Conservation (phyloP, 1,140 invertebrate genomes). For the Calephelis nemesis region DNA sequence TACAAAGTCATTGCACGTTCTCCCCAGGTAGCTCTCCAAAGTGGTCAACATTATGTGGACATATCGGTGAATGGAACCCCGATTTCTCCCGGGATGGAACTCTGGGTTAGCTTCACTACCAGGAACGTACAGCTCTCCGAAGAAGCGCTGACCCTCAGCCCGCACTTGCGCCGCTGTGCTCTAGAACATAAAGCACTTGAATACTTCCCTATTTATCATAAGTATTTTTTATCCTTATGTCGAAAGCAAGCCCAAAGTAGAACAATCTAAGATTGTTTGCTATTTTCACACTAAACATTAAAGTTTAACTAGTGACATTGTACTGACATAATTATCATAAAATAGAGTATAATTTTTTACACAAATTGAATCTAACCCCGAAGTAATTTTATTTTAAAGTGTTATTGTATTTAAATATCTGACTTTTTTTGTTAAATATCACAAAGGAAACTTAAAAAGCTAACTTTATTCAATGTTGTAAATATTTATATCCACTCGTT, state of each 20-base stretch:
- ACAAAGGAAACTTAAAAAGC: no score
- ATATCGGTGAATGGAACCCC: slow-evolving; percentile 46
- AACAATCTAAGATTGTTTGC: no score
- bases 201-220: slow-evolving; percentile 51
- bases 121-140: slow-evolving; percentile 33
- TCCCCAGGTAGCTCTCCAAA: slow-evolving; percentile 16
- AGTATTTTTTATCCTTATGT: slow-evolving; percentile 33
- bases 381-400: no score
- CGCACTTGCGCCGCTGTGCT: slow-evolving; percentile 37
- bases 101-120: slow-evolving; percentile 35
- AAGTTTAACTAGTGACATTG: no score
- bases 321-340: no score
- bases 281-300: no score
- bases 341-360: no score
- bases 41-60: slow-evolving; percentile 44
- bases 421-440: no score
- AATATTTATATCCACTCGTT: no score
- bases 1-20: not conserved
- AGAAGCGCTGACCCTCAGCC: slow-evolving; percentile 33
- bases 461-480: no score
- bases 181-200: slow-evolving; percentile 34
- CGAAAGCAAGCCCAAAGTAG: not conserved
- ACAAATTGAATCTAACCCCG: no score
- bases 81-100: slow-evolving; percentile 44
- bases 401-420: no score